A percentile compares a stretch with the other conserved stretches of the same genome.
These are phyloP conservation scores for Drosophila buzzatii DNA, from an alignment of 2,888 invertebrate genomes.

Conservation along the genomic window DNA sequence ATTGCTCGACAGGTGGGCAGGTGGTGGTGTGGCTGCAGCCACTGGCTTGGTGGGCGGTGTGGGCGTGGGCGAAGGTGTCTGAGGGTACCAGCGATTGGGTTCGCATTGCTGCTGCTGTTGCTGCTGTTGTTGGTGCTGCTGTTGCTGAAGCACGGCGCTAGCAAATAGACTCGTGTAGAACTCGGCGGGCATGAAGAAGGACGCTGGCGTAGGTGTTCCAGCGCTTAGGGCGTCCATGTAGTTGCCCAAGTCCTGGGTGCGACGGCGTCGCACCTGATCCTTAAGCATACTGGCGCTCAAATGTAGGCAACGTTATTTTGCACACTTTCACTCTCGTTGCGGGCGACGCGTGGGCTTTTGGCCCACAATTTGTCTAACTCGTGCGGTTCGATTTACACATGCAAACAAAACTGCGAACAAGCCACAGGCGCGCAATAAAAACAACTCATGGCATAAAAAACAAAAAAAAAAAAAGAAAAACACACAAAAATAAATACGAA, in stretches of 20 bases:
- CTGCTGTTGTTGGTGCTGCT: slow-evolving; percentile 84
- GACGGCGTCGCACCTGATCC: slow-evolving; percentile 66
- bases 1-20: slow-evolving; percentile 85
- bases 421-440: slow-evolving; percentile 31
- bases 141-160: slow-evolving; percentile 88
- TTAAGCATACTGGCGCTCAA: slow-evolving; percentile 56
- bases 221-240: slow-evolving; percentile 53
- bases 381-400: slow-evolving; percentile 54
- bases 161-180: slow-evolving; percentile 92
- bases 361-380: slow-evolving; percentile 58
- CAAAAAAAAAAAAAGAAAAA: slow-evolving; percentile 13
- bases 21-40: slow-evolving; percentile 27
- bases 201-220: slow-evolving; percentile 37
- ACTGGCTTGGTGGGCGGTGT: slow-evolving; percentile 30
- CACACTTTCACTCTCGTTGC: slow-evolving; percentile 64
- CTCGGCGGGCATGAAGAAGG: slow-evolving; percentile 90
- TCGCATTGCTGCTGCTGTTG: slow-evolving; percentile 70
- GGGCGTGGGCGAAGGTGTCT: slow-evolving; percentile 51
- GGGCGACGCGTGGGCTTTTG: slow-evolving; percentile 9
- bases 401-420: slow-evolving; percentile 24
- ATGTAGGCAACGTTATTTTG: slow-evolving; percentile 63
- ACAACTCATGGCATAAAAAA: slow-evolving; percentile 21
- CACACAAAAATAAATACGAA: slow-evolving; percentile 23
- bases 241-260: slow-evolving; percentile 42
- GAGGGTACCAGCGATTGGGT: slow-evolving; percentile 39